Percentiles rank a stretch among this genome's conserved stretches.
These are phyloP conservation scores for Felis catus DNA, from an alignment of 2,113 vertebrate species.

Conservation along the genomic window F.catus_Fca126_mat1.0 CM031420.1:141565001-141565500, in stretches of 20 bases:
- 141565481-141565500: not conserved
- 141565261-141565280: not conserved
- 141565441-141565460: not conserved
- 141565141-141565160: not conserved
- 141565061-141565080: not conserved
- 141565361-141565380: not conserved
- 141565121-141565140: not conserved
- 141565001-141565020: not conserved
- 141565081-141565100: not conserved
- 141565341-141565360: not conserved
- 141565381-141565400: not conserved
- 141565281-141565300: not conserved
- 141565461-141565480: not conserved
- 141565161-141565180: not conserved
- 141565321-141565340: not conserved
- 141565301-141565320: not conserved
- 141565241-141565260: not conserved
- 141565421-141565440: not conserved
- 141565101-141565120: not conserved
- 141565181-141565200: not conserved
- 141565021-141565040: not conserved
- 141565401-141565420: not conserved
- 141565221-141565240: not conserved
- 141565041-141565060: not conserved
- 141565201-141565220: not conserved